These are phyloP conservation scores for Endotricha flammealis DNA, from an alignment of 2,888 invertebrate genomes.

Conservation along the genomic window DNA sequence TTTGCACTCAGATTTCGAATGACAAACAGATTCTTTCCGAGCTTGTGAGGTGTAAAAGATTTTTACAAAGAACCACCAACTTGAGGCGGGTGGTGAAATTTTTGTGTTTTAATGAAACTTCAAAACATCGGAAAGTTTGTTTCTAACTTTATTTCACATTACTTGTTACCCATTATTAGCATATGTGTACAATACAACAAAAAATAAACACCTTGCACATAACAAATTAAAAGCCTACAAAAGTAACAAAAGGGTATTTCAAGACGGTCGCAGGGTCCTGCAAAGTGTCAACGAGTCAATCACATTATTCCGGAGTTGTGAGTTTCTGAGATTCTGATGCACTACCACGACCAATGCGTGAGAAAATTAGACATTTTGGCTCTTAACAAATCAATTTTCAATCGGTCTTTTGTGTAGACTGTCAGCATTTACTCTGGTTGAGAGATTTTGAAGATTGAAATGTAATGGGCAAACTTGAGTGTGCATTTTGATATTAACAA, in stretches of 20 bases:
- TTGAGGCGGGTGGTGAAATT: no score
- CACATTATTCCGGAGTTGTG: constrained; percentile 32
- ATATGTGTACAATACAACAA: no score
- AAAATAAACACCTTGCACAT: constrained; percentile 3
- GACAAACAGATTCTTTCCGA: no score
- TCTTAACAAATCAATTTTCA: not conserved
- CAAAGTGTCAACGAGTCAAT: constrained; percentile 40
- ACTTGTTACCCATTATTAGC: no score
- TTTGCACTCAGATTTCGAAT: no score
- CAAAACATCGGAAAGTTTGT: no score
- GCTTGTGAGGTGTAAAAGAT: no score
- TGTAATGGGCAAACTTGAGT: no score
- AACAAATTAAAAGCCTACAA: constrained; percentile 7
- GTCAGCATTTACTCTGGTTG: not conserved
- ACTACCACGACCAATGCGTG: constrained; percentile 1
- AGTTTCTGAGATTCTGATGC: constrained; percentile 13
- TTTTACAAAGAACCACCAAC: no score
- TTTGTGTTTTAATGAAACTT: no score
- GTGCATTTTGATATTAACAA: no score
- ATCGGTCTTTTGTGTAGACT: not conserved
- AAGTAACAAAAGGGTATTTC: constrained; percentile 11
- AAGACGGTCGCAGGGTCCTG: constrained; percentile 21
- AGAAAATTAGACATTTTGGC: constrained; percentile 1
- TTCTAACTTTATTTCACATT: no score
- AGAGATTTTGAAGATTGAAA: not conserved